phyloP scores from a whole-genome alignment of 1,140 invertebrate species.

The Tetranychus cinnabarinus region DNA sequence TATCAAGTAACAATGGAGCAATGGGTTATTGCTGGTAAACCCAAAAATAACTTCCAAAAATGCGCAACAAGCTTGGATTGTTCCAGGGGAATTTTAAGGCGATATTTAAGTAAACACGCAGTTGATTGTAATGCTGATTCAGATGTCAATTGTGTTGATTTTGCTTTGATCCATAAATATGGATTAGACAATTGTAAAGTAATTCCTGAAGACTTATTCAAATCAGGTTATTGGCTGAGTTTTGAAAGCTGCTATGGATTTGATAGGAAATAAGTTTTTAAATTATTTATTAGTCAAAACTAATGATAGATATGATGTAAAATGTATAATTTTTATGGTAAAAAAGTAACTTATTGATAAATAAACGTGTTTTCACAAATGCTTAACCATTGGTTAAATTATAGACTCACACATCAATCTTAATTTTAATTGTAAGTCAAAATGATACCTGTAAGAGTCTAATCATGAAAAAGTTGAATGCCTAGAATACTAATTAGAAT shows the following conservation, averaged over 20 bases:
- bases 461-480: too few relatives aligned
- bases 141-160: conserved; percentile 25
- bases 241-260: conserved; percentile 1
- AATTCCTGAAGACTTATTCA: conserved; percentile 5
- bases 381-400: too few relatives aligned
- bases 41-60: neutral
- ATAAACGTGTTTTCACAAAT: too few relatives aligned
- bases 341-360: too few relatives aligned
- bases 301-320: too few relatives aligned
- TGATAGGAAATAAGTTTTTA: neutral
- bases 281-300: neutral
- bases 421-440: too few relatives aligned
- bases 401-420: too few relatives aligned
- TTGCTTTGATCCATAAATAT: conserved; percentile 40
- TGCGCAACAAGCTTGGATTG: neutral
- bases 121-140: conserved; percentile 59
- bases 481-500: too few relatives aligned
- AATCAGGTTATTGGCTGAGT: conserved; percentile 5
- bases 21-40: neutral
- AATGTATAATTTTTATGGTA: too few relatives aligned
- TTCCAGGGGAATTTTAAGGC: neutral
- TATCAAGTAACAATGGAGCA: neutral
- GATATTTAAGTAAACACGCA: conserved; percentile 30
- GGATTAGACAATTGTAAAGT: neutral
- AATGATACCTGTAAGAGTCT: too few relatives aligned